Base-by-base conservation (phyloP, 1,140 invertebrate genomes). In the Meteorus sp. region DNA sequence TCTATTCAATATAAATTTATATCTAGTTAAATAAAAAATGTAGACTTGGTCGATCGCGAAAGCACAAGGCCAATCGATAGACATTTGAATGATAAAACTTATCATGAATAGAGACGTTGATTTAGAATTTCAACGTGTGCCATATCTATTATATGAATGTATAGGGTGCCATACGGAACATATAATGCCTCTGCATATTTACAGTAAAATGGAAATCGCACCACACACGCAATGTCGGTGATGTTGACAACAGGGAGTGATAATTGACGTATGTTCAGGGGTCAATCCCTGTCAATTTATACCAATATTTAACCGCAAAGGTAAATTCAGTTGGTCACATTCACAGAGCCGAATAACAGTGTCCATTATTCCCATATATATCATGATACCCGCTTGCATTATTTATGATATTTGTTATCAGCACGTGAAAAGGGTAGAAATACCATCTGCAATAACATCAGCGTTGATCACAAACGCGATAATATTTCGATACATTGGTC, bases 101-200 rank as follows among this genome's bases (percentile, higher is more conserved):
- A 56, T 56, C 54, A 41, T 35, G 29, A 56, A 56, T 56, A 45
- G 54, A 29, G 54, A 56, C 54, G 45, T 56, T 56, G 54, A 56
- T 56, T 56, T 45, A 56, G 41, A 27, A 45, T 56, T 39, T 56
- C 54, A 25, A 25, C 19, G 22, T 4, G 19, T 20, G 23, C 27
- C 33, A n/a, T n/a, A n/a, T n/a, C n/a, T n/a, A n/a, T n/a, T n/a
- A n/a, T n/a, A n/a, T n/a, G n/a, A n/a, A n/a, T n/a, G 17, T 43
- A 17, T 3, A 43, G 27, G 6, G n/a, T 13, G 27, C 47, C 27
- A 31, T 50, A 33, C 27, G 15, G 15, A 13, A 11, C 27, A n/a
- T n/a, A n/a, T n/a, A 17, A 50, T n/a, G 27, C n/a, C 47, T 33
- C 33, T 33, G 13, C 47, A 29, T 50, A 50, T 50, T 50, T 27